A percentile compares a stretch with the other conserved stretches of the same genome.
phyloP scores from a whole-genome alignment of 2,113 vertebrate genomes.

The Rhombomys opimus region DNA sequence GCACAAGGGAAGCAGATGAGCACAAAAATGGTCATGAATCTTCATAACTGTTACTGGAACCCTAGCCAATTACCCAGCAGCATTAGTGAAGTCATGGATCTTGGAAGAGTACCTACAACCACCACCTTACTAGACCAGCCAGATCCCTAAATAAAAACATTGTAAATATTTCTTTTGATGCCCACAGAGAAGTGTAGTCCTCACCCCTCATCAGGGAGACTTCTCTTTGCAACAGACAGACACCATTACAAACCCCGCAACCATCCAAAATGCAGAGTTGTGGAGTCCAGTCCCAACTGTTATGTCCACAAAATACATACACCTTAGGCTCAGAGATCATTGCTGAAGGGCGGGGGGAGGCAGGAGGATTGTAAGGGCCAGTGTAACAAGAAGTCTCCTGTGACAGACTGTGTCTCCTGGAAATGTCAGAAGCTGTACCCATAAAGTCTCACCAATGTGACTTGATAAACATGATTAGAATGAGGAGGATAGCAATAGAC shows the following conservation, averaged over 20 bases:
- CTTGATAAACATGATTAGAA: background rate
- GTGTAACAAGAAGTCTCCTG: background rate
- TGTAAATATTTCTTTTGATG: background rate
- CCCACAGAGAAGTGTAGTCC: background rate
- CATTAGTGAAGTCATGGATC: background rate
- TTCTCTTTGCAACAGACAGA: background rate
- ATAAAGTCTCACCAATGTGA: background rate
- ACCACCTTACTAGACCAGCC: background rate
- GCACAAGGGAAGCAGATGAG: background rate
- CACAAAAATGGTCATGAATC: background rate
- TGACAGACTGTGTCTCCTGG: background rate
- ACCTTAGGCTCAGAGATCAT: background rate
- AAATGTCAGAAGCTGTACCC: background rate
- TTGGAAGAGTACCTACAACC: background rate
- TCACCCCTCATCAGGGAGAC: background rate
- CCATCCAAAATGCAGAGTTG: background rate
- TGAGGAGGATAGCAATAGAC: background rate
- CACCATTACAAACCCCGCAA: background rate
- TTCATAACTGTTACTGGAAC: background rate
- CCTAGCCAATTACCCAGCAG: background rate
- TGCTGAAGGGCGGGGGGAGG: background rate
- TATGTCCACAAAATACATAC: background rate
- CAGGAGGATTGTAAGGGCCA: background rate
- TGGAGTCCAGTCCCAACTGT: background rate
- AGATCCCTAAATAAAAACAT: background rate